Evolutionary conservation across 2,113 vertebrate species (phyloP).

Genomic region (Entomyzon cyanotis): DNA sequence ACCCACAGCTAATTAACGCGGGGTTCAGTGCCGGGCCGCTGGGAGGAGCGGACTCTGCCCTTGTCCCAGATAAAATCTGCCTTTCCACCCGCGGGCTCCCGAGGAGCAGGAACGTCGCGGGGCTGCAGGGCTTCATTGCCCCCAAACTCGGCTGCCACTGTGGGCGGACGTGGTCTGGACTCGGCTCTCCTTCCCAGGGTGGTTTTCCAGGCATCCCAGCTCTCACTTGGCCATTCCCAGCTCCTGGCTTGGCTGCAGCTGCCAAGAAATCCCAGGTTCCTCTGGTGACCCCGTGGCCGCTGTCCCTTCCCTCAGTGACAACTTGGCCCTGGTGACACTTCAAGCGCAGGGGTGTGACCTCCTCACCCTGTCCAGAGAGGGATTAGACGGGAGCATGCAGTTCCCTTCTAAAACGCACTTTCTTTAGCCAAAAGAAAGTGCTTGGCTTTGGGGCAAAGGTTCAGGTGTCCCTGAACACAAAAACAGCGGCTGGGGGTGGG

Average conservation of each 20-base stretch:
- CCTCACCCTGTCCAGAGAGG: neutral
- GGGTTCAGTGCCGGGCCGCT: neutral
- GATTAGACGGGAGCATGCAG: rapidly evolving
- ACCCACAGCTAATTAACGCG: neutral
- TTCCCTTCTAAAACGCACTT: neutral
- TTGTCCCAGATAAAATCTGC: neutral
- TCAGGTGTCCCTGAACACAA: neutral
- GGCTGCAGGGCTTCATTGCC: rapidly evolving
- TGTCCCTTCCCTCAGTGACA: neutral
- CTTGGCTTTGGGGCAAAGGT: neutral
- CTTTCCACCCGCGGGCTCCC: neutral
- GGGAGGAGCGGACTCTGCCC: neutral
- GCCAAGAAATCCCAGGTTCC: neutral
- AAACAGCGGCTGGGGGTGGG: too few relatives aligned
- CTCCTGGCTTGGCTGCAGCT: neutral
- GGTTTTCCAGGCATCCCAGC: rapidly evolving
- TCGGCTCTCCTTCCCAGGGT: rapidly evolving
- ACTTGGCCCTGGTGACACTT: rapidly evolving
- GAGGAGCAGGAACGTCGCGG: rapidly evolving
- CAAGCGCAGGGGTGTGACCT: rapidly evolving
- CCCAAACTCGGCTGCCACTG: rapidly evolving
- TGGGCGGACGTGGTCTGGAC: rapidly evolving
- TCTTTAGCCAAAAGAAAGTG: neutral
- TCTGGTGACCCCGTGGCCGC: rapidly evolving
- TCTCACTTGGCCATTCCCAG: rapidly evolving